Base-by-base conservation (phyloP, 2,113 vertebrate genomes). In the Triplophysa siluroides region DNA sequence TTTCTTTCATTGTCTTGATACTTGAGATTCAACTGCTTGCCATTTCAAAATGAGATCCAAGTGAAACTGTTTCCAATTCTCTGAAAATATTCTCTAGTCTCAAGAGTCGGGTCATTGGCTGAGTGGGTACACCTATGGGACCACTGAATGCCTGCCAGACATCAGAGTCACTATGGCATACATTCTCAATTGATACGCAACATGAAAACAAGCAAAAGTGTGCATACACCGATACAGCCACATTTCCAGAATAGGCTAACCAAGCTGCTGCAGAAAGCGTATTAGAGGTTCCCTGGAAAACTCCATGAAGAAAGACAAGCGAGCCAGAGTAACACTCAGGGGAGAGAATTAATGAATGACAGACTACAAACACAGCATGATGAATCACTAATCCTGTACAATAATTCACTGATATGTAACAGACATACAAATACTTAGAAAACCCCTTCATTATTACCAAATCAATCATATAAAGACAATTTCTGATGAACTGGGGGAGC, bases 321-420 rank as follows among this genome's bases (percentile, higher is more conserved):
- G 69, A 75, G 21, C 58, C 47, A 62, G 47, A 69, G 29, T 60
- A 74, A 54, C 62, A 61, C 76, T 70, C 50, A 23, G 65, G 76
- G 58, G 26, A 54, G 14, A 58, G 50, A 75, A 43, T 33, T 74
- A 74, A 78, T 77, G 75, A 81, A 63, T 71, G 68, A 21, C 71
- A 63, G 61, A 29, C 74, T 60, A 74, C 54, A 84, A 80, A 81
- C 61, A 67, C 23, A 78, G 54, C 41, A 60, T 24, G 54, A 70
- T 77, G 62, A 84, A 81, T 81, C 82, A 84, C 50, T 12, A 70
- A 54, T 62, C 33, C 73, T 26, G 21, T 41, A 29, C 21, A 76
- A 63, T 63, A 23, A 19, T 63, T 50, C 24, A 14, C 43, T 63
- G 58, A 74, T 74, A 14, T 14, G 12, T 60, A 60, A 41, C 71